Evolutionary conservation across 2,888 invertebrate species (phyloP).

Genomic region (Euproctis similis): DNA sequence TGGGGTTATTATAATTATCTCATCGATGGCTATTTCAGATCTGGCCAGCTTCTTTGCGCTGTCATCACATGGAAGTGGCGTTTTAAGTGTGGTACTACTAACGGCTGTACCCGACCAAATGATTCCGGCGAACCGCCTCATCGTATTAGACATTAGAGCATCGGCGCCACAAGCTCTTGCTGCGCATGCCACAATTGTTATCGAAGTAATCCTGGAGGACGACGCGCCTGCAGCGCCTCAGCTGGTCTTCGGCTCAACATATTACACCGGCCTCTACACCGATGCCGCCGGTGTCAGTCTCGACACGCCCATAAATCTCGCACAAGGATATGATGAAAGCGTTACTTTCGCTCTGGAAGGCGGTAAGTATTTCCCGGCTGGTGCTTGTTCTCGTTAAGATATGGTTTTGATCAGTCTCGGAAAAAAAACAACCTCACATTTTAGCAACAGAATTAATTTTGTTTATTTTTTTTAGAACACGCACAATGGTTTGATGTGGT

Average conservation of each 20-base stretch:
- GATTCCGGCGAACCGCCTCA: conserved; percentile 15
- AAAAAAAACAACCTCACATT: no score
- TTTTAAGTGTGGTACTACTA: conserved; percentile 11
- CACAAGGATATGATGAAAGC: conserved; percentile 21
- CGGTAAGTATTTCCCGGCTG: conserved; percentile 18
- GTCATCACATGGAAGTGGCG: conserved; percentile 4
- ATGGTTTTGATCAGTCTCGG: no score
- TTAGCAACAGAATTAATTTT: no score
- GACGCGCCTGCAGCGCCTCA: background rate
- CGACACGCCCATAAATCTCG: conserved; percentile 19
- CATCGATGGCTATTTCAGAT: conserved; percentile 6
- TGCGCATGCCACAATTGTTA: conserved; percentile 20
- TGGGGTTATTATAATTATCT: no score
- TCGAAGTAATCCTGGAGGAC: conserved; percentile 12
- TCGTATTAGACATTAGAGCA: conserved; percentile 21
- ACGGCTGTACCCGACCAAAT: conserved; percentile 18
- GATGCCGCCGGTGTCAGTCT: conserved; percentile 18
- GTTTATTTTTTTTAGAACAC: conserved; percentile 5
- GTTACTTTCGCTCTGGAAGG: conserved; percentile 28
- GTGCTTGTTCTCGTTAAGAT: no score
- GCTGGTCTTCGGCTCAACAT: conserved; percentile 17
- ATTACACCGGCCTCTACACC: conserved; percentile 28
- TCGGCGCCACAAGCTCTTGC: conserved; percentile 12
- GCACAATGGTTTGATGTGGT: conserved; percentile 20
- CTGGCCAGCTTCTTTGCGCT: conserved; percentile 15